These are phyloP conservation scores for Paramormyrops kingsleyae DNA, from an alignment of 2,113 vertebrate genomes.

Conservation along the genomic window DNA sequence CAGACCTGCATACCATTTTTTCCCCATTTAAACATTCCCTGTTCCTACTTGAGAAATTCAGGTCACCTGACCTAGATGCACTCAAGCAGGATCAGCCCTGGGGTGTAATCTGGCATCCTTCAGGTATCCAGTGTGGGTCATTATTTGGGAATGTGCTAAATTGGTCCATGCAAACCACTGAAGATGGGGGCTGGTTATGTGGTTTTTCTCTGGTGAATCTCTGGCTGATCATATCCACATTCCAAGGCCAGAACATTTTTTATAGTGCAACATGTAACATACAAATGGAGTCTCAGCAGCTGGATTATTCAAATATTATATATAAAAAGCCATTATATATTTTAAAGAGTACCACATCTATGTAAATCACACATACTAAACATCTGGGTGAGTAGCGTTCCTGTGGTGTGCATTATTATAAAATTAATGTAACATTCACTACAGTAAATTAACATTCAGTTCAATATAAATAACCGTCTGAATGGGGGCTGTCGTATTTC, in stretches of 20 bases:
- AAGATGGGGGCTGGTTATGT: not conserved
- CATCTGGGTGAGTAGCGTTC: not conserved
- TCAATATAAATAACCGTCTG: not conserved
- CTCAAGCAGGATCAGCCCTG: not conserved
- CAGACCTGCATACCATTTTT: not conserved
- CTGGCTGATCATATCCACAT: not conserved
- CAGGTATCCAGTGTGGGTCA: not conserved
- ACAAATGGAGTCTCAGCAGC: not conserved
- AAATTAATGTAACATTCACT: not conserved
- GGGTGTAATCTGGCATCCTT: not conserved
- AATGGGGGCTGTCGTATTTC: not conserved
- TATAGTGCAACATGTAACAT: not conserved
- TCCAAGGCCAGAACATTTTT: not conserved
- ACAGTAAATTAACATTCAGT: not conserved
- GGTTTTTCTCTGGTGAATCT: not conserved
- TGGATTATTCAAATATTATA: not conserved
- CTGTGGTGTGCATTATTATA: not conserved
- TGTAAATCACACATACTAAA: not conserved
- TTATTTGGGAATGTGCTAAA: not conserved
- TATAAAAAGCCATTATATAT: not conserved
- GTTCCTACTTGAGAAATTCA: not conserved
- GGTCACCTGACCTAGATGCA: not conserved
- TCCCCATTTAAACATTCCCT: not conserved
- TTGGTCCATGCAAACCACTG: not conserved
- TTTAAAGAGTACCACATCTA: not conserved